Evolutionary conservation across 2,113 vertebrate genomes (phyloP).

Genomic region (Lepisosteus oculatus): DNA sequence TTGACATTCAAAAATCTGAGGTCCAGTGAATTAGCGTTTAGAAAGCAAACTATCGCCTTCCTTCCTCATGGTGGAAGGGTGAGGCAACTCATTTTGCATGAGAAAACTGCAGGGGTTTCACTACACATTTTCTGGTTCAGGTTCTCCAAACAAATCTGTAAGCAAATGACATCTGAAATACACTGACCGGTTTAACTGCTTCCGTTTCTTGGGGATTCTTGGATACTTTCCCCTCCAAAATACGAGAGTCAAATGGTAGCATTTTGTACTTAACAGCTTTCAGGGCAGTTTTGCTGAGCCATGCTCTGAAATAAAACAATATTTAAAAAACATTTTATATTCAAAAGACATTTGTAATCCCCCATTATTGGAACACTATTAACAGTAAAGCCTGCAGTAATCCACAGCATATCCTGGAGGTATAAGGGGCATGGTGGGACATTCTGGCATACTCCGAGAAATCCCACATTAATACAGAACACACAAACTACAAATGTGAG

Average conservation of each 20-base stretch:
- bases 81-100: no score
- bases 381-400: no score
- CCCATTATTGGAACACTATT: no score
- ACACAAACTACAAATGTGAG: not conserved
- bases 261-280: slow-evolving; percentile 78
- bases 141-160: not conserved
- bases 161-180: not conserved
- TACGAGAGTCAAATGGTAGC: slow-evolving; percentile 75
- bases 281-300: slow-evolving; percentile 73
- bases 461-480: not conserved
- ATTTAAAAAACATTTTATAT: not conserved
- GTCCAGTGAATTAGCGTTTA: no score
- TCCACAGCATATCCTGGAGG: no score
- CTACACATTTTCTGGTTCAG: no score
- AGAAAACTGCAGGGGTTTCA: no score
- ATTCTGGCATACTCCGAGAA: no score
- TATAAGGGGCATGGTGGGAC: no score
- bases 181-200: slow-evolving; percentile 78
- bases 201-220: slow-evolving; percentile 66
- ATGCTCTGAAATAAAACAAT: slow-evolving; percentile 60
- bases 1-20: no score
- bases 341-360: not conserved
- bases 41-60: no score
- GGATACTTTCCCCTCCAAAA: slow-evolving; percentile 80
- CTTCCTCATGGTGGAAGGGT: no score